A percentile compares a stretch with the other conserved stretches of the same genome.
Evolutionary conservation across 2,888 invertebrate genomes (phyloP).

Genomic region (Rotaria macrura): DNA sequence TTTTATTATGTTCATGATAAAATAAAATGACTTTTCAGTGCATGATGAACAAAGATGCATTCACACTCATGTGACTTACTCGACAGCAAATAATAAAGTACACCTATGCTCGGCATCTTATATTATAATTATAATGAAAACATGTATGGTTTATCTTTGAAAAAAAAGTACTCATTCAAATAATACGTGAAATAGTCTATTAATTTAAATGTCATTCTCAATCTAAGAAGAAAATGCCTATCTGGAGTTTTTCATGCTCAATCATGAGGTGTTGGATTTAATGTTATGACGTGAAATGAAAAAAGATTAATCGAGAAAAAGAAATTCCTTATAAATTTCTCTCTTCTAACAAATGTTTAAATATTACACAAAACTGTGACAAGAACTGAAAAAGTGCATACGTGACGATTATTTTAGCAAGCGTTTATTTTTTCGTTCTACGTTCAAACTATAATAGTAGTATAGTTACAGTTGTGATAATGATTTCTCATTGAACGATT

Average conservation of each 20-base stretch:
- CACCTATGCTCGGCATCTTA: too few relatives aligned
- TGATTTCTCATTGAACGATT: not conserved
- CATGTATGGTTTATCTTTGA: not conserved
- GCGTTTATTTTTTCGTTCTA: not conserved
- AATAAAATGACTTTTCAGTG: not conserved
- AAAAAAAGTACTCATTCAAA: not conserved
- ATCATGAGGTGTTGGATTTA: not conserved
- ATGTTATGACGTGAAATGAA: not conserved
- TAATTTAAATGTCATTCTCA: not conserved
- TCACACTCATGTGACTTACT: not conserved
- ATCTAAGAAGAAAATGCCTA: not conserved
- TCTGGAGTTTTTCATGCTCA: not conserved
- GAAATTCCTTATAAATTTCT: too few relatives aligned
- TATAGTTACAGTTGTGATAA: not conserved
- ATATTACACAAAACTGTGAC: not conserved
- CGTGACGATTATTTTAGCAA: not conserved
- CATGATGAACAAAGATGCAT: too few relatives aligned
- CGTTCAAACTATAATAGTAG: not conserved
- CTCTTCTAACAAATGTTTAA: not conserved
- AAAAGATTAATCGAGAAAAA: not conserved
- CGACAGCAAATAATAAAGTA: not conserved
- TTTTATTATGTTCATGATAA: not conserved
- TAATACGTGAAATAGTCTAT: not conserved
- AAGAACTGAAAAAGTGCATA: not conserved
- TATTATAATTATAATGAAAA: not conserved